Base-by-base conservation (phyloP, 1,140 invertebrate genomes). In the Nebria ingens region DNA sequence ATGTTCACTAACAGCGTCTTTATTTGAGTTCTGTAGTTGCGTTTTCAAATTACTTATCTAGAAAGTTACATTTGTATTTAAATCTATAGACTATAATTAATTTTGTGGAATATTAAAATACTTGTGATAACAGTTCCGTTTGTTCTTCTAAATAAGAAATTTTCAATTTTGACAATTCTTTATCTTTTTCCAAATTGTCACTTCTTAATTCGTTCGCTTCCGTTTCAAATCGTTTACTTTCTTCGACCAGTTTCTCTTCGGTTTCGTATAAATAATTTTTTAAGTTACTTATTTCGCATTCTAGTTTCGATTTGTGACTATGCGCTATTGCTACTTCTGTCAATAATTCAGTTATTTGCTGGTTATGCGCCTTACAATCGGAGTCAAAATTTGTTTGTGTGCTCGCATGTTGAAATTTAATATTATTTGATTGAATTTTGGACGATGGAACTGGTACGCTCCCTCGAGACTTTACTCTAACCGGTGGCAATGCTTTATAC, bases 221-320 rank as follows among this genome's bases (percentile, higher is more conserved):
- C 50, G 55, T 54, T 9, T 61, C 57, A 11, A 6, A 29, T 29
- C 13, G 4, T 29, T 29, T 13, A 6, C 13, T 29, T 6, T 13
- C 13, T 29, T 29, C 25, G 13, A 6, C 4, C 4, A 6, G 13
- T 29, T 29, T 4, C 13, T 29, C 4, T 29, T 29, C 25, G 4
- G 13, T 29, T 29, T 29, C 13, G 4, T 6, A 6, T 6, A 6
- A 6, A 29, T 29, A 29, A 29, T 29, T 29, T 29, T 29, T 29
- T 29, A 29, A 29, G 4, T 29, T 29, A 4, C 13, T 13, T 6
- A 29, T 29, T 6, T 6, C 25, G 13, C 13, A 6, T 29, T 29
- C 25, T 29, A 29, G 13, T 29, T 29, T 29, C 4, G 25, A 4
- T 29, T 29, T 29, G 13, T 29, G 25, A 6, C 25, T 29, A 6